phyloP scores from a whole-genome alignment of 2,888 invertebrate species.

The Drosophila engyochracea region DNA sequence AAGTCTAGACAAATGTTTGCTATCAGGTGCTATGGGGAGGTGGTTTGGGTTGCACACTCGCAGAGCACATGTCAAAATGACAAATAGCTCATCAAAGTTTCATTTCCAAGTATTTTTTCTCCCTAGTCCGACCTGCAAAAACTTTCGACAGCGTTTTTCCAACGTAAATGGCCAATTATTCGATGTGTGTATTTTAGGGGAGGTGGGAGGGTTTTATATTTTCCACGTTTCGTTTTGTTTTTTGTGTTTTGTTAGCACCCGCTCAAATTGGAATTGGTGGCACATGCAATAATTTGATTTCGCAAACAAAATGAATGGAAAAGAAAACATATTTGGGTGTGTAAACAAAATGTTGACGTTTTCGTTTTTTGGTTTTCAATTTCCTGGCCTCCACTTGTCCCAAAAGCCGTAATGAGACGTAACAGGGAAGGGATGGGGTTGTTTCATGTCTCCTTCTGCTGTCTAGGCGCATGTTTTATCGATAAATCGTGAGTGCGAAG shows the following conservation, averaged over 20 bases:
- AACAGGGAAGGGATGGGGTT: background rate
- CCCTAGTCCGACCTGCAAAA: constrained; percentile 12
- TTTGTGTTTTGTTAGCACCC: constrained; percentile 47
- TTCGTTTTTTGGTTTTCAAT: constrained; percentile 63
- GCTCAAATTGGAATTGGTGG: constrained; percentile 65
- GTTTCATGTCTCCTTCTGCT: background rate
- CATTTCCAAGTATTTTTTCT: constrained; percentile 50
- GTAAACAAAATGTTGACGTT: constrained; percentile 63
- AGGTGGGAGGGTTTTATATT: background rate
- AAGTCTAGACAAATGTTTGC: constrained; percentile 46
- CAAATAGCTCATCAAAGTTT: constrained; percentile 76
- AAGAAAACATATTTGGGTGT: constrained; percentile 40
- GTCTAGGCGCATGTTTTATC: constrained; percentile 68
- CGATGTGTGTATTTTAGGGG: background rate
- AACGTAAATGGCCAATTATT: constrained; percentile 52
- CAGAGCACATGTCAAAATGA: constrained; percentile 73
- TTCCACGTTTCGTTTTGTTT: constrained; percentile 8
- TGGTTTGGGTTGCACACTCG: constrained; percentile 4
- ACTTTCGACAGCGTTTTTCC: constrained; percentile 55
- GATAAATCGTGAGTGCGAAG: constrained; percentile 66
- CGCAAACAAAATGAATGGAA: constrained; percentile 33
- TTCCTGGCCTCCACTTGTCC: constrained; percentile 40
- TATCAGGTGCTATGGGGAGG: background rate
- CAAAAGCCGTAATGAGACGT: constrained; percentile 52
- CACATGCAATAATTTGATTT: constrained; percentile 79